Base-by-base conservation (phyloP, 2,113 vertebrate species). In the Dolichallabes microphthalmus region DNA sequence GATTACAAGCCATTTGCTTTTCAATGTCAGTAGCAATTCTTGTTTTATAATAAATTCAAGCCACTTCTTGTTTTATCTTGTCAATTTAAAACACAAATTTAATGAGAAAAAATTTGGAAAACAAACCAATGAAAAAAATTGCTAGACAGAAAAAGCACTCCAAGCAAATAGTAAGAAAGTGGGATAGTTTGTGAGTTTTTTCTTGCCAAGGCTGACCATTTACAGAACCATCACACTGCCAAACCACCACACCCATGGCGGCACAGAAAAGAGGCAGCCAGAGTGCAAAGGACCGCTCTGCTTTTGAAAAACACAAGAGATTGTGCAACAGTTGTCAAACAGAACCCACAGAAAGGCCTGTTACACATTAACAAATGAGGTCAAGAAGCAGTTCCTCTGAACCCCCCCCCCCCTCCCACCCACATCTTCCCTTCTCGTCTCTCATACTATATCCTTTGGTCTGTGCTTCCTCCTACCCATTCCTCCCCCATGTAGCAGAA, bases 331-430 rank as follows among this genome's bases (percentile, higher is more conserved):
- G 69, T 52, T 84, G 89, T 89, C 88, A 92, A 92, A 92, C 89
- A 88, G 80, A 74, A 66, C 87, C 77, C 69, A 52, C 63, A 84
- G 57, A 88, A 88, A 87, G 90, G 88, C 88, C 90, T 92, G 90
- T 89, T 91, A 91, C 87, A 92, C 92, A 92, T 93, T 93, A 91
- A 92, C 89, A 90, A 87, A 88, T 86, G 83, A 87, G 78, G 88
- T 80, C 71, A 89, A 81, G 60, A 81, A 86, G 82, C 69, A 79
- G 83, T 79, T 78, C 78, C 80, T 86, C 63, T 88, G 66, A 4
- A 77, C 22, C 60, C 63, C 78, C 68, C 78, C 35, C 85, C 78
- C 78, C 79, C 78, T 55, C 85, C 78, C 69, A 27, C 30, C 52
- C 74, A 27, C 71, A 58, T 79, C 60, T 73, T 32, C 52, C n/a